A percentile compares a stretch with the other conserved stretches of the same genome.
Evolutionary conservation across 1,140 invertebrate species (phyloP).

Genomic region (Drosophila nannoptera): DNA sequence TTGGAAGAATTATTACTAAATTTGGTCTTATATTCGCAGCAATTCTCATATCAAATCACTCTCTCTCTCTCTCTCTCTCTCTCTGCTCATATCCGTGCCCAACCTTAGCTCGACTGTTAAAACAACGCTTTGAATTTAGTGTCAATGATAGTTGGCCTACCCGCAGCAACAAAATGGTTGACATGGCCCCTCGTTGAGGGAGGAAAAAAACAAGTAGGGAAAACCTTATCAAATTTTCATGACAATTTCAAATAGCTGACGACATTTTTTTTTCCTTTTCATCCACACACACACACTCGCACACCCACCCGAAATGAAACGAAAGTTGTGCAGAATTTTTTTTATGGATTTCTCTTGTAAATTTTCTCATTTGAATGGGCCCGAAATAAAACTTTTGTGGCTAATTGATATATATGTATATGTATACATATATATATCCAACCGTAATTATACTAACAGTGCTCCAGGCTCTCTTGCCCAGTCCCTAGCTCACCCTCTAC

Average conservation of each 20-base stretch:
- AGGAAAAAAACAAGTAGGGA: slow-evolving; percentile 43
- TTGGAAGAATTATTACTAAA: too few relatives aligned
- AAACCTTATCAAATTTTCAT: slow-evolving; percentile 73
- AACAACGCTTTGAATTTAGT: neutral
- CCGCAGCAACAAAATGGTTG: slow-evolving; percentile 36
- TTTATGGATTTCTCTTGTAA: slow-evolving; percentile 73
- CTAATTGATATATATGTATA: slow-evolving; percentile 69
- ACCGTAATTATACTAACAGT: slow-evolving; percentile 36
- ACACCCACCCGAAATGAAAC: neutral
- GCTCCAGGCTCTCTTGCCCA: neutral
- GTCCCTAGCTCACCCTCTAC: too few relatives aligned
- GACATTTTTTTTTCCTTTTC: slow-evolving; percentile 35
- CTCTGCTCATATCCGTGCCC: neutral
- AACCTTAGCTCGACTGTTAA: neutral
- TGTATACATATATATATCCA: slow-evolving; percentile 43
- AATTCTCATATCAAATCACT: neutral
- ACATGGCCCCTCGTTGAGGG: slow-evolving; percentile 14
- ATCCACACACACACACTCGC: slow-evolving; percentile 17
- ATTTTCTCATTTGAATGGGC: slow-evolving; percentile 49
- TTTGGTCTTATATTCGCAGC: too few relatives aligned
- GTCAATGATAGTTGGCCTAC: slow-evolving; percentile 40
- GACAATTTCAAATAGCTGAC: slow-evolving; percentile 73
- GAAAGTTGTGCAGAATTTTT: slow-evolving; percentile 58
- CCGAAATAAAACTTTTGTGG: slow-evolving; percentile 67
- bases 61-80: too few relatives aligned